Evolutionary conservation across 2,797 vertebrate species (phyloP).

Genomic region (Xiphorhynchus erythropygius): DNA sequence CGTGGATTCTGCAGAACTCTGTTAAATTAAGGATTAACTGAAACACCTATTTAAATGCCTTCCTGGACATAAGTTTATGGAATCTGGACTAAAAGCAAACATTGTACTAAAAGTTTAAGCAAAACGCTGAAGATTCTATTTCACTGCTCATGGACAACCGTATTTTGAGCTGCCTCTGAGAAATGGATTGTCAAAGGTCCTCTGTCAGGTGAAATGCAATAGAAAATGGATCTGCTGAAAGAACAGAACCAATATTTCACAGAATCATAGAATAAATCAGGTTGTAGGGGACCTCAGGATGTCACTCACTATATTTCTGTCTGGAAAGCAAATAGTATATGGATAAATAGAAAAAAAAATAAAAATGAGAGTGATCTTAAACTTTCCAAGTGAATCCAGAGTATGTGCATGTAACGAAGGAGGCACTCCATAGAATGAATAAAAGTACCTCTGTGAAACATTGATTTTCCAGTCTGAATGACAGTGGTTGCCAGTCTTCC

Average conservation of each 20-base stretch:
- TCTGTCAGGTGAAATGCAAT: constrained; percentile 12
- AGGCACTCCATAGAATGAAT: constrained; percentile 20
- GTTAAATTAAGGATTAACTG: constrained; percentile 55
- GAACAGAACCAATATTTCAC: not conserved
- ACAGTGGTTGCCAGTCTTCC: constrained; percentile 74
- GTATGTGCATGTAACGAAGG: not conserved
- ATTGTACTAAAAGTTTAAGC: not conserved
- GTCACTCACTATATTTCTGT: not conserved
- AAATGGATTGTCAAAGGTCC: not conserved
- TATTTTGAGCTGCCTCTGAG: not conserved
- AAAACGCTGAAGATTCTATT: not conserved
- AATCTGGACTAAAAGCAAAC: constrained; percentile 41
- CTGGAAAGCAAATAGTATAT: not conserved
- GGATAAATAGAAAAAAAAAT: not conserved
- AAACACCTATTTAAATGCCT: constrained; percentile 49
- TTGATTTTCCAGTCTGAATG: constrained; percentile 71
- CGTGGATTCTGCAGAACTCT: constrained; percentile 25
- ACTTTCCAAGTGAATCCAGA: not conserved
- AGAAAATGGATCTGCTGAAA: constrained; percentile 18
- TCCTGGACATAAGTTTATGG: constrained; percentile 18
- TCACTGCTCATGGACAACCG: not conserved
- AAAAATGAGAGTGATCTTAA: not conserved
- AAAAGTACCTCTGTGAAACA: constrained; percentile 50
- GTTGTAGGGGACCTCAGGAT: not conserved
- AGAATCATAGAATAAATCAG: not conserved